Evolutionary conservation across 1,140 invertebrate genomes (phyloP).

Genomic region (Yoshiicerus persimilis): DNA sequence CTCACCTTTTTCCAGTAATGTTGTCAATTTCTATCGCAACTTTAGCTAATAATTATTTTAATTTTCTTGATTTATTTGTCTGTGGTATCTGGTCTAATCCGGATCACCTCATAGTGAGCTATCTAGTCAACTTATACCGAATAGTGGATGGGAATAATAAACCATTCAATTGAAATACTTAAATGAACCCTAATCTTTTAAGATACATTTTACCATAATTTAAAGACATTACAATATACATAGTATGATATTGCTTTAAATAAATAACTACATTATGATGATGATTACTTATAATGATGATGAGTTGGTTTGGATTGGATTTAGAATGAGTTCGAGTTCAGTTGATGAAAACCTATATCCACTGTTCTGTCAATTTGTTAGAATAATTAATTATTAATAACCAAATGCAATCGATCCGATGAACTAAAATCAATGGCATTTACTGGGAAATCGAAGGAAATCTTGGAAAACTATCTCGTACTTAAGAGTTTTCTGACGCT

Average conservation of each 20-base stretch:
- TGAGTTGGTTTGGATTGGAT: not conserved
- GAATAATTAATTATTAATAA: slow-evolving; percentile 4
- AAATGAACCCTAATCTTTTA: not conserved
- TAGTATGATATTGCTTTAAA: slow-evolving; percentile 8
- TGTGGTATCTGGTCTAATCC: not conserved
- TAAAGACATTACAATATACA: not conserved
- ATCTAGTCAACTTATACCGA: slow-evolving; percentile 9
- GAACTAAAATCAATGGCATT: not conserved
- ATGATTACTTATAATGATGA: not conserved
- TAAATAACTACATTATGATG: slow-evolving; percentile 11
- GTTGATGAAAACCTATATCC: not conserved
- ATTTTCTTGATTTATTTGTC: slow-evolving; percentile 11
- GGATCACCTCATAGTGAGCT: slow-evolving; percentile 1
- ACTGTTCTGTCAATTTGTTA: not conserved
- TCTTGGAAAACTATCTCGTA: not conserved
- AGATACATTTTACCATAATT: slow-evolving; percentile 1
- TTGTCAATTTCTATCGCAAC: not conserved
- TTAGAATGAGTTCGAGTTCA: not conserved
- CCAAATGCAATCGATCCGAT: not conserved
- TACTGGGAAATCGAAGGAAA: slow-evolving; percentile 13
- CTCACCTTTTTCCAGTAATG: not conserved
- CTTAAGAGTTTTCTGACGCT: not conserved
- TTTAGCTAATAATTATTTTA: not conserved
- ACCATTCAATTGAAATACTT: not conserved
- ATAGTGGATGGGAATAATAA: not conserved